Evolutionary conservation across 30 jellyfish, hydroid and myxozoan species (phyloP), one percentile per base, ranked within the genome.

Genomic region (Nemopilema nomurai): DNA sequence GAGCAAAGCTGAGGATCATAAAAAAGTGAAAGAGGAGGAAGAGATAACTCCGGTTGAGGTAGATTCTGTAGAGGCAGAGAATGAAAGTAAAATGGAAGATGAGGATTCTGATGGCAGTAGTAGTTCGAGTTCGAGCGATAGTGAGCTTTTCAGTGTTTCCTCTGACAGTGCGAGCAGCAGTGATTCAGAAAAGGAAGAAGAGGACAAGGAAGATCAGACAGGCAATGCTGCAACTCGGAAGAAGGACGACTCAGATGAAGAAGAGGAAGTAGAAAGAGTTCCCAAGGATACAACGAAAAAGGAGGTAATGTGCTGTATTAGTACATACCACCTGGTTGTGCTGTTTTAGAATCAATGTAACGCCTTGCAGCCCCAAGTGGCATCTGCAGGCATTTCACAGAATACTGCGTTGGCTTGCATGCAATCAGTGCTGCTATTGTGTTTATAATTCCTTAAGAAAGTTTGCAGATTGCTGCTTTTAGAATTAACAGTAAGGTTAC

Each of bases 261-360:
- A 83, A 8, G 87, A 51, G 18, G 86, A 72, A 31, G 28, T 83
- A 51, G 92, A 83, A 71, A 27, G 92, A 57, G 80, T 71, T 19
- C 24, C 77, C 25, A 83, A 53, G 74, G 92, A 83, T 83, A 83
- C 92, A 3, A 83, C 73, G n/a, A 83, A 83, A 32, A 83, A 83
- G 53, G 84, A 83, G 92, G 92, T 83, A 13, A 41, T 41, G 13
- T 41, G 57, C 6, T n/a, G n/a, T n/a, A n/a, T n/a, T n/a, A n/a
- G n/a, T n/a, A n/a, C n/a, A n/a, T n/a, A n/a, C n/a, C n/a, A n/a
- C n/a, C n/a, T n/a, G n/a, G n/a, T n/a, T n/a, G n/a, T n/a, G n/a
- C n/a, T n/a, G n/a, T n/a, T n/a, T n/a, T n/a, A n/a, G n/a, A n/a
- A n/a, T n/a, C n/a, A n/a, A n/a, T n/a, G n/a, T n/a, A n/a, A n/a